Base-by-base conservation (phyloP, 2,797 vertebrate species). In the Oreonectes daqikongensis region DNA sequence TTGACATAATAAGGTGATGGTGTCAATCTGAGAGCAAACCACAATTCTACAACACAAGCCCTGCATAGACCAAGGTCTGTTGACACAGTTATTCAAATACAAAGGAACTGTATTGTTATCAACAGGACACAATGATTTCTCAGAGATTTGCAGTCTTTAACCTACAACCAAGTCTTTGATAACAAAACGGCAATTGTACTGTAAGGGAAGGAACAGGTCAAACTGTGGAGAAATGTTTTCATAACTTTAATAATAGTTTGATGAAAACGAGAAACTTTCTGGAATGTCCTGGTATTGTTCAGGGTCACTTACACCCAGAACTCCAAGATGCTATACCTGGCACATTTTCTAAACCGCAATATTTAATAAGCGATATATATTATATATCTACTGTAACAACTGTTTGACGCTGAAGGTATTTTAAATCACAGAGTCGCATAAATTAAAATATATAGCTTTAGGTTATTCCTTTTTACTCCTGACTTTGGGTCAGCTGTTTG, bases 71-170 rank as follows among this genome's bases (percentile, higher is more conserved):
- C 12, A 73, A 52, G 57, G 35, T 67, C 55, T 72, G 30, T 24
- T 32, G 18, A 57, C n/a, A 70, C 30, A 26, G 24, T 42, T 57
- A 63, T 38, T 30, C 42, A 59, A 26, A 22, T 63, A 30, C 53
- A 35, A 15, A 60, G 30, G 26, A 55, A 71, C 18, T 17, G 28
- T 5, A 5, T 57, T 40, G 48, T 75, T 69, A 65, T 70, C 59
- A 75, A 20, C 52, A 57, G 63, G 67, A 70, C 52, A 64, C 67
- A 80, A 65, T 20, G 14, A 32, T 3, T 30, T 46, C 72, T 53
- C 28, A 0, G 46, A 15, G 11, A 11, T 53, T 2, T 44, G 10
- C 5, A 5, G n/a, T 1, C 46, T 70, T 15, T 28, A 38, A 50
- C 35, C 60, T 11, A 22, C 15, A 35, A 24, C 15, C 28, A 72